These are phyloP conservation scores for Grallaria varia DNA, from an alignment of 2,113 vertebrate species.

Conservation along the genomic window DNA sequence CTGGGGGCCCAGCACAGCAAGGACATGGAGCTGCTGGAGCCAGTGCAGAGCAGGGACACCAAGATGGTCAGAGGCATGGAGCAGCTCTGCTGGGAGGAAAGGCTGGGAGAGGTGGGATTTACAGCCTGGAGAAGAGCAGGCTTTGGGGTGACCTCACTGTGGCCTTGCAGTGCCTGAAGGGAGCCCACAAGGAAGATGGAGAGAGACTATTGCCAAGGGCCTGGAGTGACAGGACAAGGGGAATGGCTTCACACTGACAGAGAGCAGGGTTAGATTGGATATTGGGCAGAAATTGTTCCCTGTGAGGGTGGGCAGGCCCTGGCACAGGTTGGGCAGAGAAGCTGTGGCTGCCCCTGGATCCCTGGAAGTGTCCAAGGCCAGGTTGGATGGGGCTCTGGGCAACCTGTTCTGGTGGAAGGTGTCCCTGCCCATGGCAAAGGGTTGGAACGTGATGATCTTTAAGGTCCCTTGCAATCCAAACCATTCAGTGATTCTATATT, in stretches of 20 bases:
- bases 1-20: not conserved
- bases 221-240: not conserved
- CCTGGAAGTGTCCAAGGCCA: fast-evolving
- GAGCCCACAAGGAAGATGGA: not conserved
- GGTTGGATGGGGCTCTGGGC: fast-evolving
- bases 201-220: not conserved
- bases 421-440: not conserved
- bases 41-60: not conserved
- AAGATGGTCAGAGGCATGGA: not conserved
- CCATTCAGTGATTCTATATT: not conserved
- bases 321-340: fast-evolving
- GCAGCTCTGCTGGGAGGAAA: not conserved
- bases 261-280: not conserved
- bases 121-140: not conserved
- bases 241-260: not conserved
- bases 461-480: too few species aligned
- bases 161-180: fast-evolving
- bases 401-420: fast-evolving
- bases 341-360: not conserved
- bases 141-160: not conserved
- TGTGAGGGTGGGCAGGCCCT: not conserved
- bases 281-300: fast-evolving
- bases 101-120: not conserved
- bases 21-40: not conserved
- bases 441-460: fast-evolving